A percentile compares a stretch with the other conserved stretches of the same genome.
Evolutionary conservation across 2,113 vertebrate species (phyloP).

Genomic region (Bufo gargarizans): DNA sequence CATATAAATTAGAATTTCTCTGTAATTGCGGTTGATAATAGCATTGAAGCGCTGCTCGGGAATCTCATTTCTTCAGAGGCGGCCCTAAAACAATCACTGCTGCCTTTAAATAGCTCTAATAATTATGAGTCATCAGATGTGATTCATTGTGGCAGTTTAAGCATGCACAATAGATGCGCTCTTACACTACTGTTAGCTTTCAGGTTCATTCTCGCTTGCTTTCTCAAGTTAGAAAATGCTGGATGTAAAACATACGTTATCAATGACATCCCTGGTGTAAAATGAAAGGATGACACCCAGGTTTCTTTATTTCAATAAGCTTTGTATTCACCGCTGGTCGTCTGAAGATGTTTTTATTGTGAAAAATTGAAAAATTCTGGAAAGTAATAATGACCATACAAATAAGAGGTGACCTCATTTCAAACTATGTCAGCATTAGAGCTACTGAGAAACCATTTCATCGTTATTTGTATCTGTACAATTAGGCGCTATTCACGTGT

Average conservation of each 20-base stretch:
- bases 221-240: background rate
- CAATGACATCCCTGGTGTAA: background rate
- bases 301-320: background rate
- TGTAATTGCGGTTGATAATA: background rate
- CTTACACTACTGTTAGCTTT: constrained; percentile 1
- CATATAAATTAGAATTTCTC: background rate
- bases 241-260: background rate
- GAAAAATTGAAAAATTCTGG: background rate
- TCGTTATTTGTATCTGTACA: too few species aligned
- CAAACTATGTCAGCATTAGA: too few species aligned
- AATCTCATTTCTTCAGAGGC: background rate
- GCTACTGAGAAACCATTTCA: too few species aligned
- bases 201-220: background rate
- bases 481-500: too few species aligned
- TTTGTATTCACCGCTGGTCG: background rate
- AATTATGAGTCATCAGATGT: constrained; percentile 43
- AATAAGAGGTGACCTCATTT: background rate
- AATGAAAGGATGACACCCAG: background rate
- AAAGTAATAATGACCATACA: background rate
- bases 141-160: constrained; percentile 30
- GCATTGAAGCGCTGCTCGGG: background rate
- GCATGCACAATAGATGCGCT: background rate
- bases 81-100: constrained; percentile 1
- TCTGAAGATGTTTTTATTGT: background rate
- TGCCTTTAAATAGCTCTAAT: constrained; percentile 37